Evolutionary conservation across 2,113 vertebrate species (phyloP), one percentile per base, ranked within the genome.

Genomic region (Sorex araneus): DNA sequence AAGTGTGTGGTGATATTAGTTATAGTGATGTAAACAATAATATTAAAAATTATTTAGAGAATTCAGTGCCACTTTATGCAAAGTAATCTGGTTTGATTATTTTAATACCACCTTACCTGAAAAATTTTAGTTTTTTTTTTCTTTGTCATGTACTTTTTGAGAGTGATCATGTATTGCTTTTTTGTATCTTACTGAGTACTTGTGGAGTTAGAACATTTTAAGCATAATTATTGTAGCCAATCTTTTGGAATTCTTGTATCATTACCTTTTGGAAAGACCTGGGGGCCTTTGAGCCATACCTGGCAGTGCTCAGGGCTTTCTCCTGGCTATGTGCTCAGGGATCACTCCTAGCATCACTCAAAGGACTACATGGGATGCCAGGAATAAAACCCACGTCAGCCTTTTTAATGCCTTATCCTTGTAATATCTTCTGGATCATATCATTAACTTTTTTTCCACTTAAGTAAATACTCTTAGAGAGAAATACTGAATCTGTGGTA

Each of bases 51-150:
- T 79, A n/a, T 43, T 28, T 74, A 66, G 88, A 76, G 75, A 86
- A 71, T 75, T 87, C 27, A 50, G 28, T 76, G 15, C 40, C 30
- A 50, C 18, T 90, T 82, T 8, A 79, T 66, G n/a, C 9, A 71
- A 16, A 88, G 23, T 76, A 87, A 45, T 84, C 13, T 94, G 45
- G 64, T 45, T 93, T 93, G 75, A 43, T n/a, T 92, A 66, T 84
- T 43, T 88, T 93, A 50, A 73, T 60, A 45, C 21, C 25, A 21
- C 21, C 28, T 66, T 66, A 30, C 27, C 11, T 90, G 77, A 57
- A 82, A 79, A 82, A 9, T 79, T 91, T 45, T 63, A 70, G 75
- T 82, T 28, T 78, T n/a, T 74, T 9, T 10, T 28, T 63, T 77
- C 21, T 28, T 27, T 81, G 63, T 19, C 27, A 25, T 69, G 47